Evolutionary conservation across 1,140 invertebrate genomes (phyloP).

Genomic region (Papilio xuthus): DNA sequence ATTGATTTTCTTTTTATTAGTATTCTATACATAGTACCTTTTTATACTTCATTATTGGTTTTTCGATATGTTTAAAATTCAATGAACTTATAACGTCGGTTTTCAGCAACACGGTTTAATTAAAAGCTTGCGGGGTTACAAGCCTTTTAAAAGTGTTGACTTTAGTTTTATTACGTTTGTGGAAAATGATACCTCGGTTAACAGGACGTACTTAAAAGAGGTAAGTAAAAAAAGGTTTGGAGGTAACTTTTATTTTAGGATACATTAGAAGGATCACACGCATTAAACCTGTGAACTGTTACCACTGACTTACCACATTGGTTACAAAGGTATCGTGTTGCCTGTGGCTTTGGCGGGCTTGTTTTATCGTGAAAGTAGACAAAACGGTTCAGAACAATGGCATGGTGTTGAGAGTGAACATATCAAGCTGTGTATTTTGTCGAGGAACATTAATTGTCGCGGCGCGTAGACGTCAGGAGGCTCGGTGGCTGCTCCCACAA

Average conservation of each 20-base stretch:
- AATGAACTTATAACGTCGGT: neutral
- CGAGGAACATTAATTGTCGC: slow-evolving; percentile 61
- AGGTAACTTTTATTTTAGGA: neutral
- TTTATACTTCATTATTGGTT: neutral
- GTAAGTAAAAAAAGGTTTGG: neutral
- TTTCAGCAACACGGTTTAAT: neutral
- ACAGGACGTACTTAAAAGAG: neutral
- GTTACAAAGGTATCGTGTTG: neutral
- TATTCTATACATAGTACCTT: neutral
- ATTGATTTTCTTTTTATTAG: neutral
- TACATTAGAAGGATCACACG: neutral
- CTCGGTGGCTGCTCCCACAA: slow-evolving; percentile 66
- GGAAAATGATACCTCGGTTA: neutral
- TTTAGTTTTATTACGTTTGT: neutral
- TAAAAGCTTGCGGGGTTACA: neutral
- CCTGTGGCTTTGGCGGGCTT: neutral
- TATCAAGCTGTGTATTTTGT: slow-evolving; percentile 45
- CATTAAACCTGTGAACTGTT: neutral
- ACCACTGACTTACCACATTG: slow-evolving; percentile 14
- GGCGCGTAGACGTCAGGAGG: slow-evolving; percentile 55
- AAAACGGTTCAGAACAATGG: slow-evolving; percentile 4
- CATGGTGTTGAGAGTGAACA: slow-evolving; percentile 14
- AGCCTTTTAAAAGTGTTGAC: neutral
- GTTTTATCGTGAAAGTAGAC: slow-evolving; percentile 20
- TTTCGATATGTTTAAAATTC: neutral